These are phyloP conservation scores for Cheilosia impressa DNA, from an alignment of 2,888 invertebrate genomes.

Conservation along the genomic window DNA sequence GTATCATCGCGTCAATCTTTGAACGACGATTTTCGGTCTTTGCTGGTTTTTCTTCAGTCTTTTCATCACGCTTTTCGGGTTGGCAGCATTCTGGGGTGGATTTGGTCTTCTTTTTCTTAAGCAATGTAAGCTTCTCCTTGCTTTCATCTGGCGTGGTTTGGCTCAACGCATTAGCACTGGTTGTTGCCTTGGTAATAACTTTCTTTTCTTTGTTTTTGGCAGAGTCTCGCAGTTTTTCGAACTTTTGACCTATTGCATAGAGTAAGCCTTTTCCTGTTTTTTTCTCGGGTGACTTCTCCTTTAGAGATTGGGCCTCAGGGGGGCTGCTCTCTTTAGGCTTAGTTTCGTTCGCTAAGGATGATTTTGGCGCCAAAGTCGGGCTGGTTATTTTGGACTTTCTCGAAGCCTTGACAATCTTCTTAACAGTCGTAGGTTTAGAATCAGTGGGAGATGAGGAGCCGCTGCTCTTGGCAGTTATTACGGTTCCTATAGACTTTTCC, in stretches of 20 bases:
- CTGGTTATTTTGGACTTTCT: constrained; percentile 81
- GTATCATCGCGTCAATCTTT: constrained; percentile 85
- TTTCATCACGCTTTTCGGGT: constrained; percentile 49
- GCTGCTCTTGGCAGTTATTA: constrained; percentile 74
- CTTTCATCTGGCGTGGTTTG: constrained; percentile 79
- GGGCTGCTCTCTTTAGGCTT: constrained; percentile 80
- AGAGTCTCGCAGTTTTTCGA: constrained; percentile 87
- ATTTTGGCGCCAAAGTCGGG: constrained; percentile 78
- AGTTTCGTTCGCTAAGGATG: constrained; percentile 78
- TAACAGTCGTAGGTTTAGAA: constrained; percentile 76
- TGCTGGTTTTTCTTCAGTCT: constrained; percentile 76
- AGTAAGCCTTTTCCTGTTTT: constrained; percentile 87
- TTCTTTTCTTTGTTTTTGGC: constrained; percentile 84
- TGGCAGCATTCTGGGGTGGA: constrained; percentile 69
- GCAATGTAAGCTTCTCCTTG: constrained; percentile 82
- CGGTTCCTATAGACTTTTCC: constrained; percentile 80
- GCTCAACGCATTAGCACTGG: constrained; percentile 77
- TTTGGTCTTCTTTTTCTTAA: constrained; percentile 84
- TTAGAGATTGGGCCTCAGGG: constrained; percentile 76
- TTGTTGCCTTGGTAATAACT: constrained; percentile 47
- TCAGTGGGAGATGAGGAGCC: constrained; percentile 77
- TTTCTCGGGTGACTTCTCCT: constrained; percentile 85
- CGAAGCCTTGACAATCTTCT: constrained; percentile 79
- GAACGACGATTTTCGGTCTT: constrained; percentile 82
- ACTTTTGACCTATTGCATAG: constrained; percentile 90